These are phyloP conservation scores for Pogonus chalceus DNA, from an alignment of 1,140 invertebrate species.

Conservation along the genomic window DNA sequence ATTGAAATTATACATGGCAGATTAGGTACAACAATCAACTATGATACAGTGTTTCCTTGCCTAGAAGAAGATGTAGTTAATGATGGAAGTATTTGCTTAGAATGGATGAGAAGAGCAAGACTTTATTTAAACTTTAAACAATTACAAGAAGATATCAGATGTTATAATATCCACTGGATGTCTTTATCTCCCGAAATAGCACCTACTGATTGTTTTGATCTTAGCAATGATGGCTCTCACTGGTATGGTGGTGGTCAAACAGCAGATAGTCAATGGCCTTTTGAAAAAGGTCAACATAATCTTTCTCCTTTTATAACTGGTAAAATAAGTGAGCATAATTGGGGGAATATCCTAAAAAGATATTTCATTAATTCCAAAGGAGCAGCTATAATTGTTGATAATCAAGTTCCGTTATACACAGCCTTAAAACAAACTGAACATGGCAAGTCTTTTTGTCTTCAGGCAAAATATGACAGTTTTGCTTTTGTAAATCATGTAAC, in stretches of 20 bases:
- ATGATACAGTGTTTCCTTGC: constrained; percentile 59
- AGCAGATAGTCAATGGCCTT: constrained; percentile 63
- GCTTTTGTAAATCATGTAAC: constrained; percentile 61
- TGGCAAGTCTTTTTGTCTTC: constrained; percentile 58
- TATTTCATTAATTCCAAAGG: constrained; percentile 81
- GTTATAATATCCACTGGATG: constrained; percentile 76
- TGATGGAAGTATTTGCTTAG: constrained; percentile 58
- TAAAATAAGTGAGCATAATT: constrained; percentile 61
- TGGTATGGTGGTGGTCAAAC: constrained; percentile 80
- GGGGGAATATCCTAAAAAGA: constrained; percentile 68
- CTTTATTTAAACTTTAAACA: constrained; percentile 57
- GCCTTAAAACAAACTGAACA: constrained; percentile 49
- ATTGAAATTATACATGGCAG: constrained; percentile 59
- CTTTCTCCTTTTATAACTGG: constrained; percentile 74
- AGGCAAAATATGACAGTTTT: constrained; percentile 65
- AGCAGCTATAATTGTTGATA: constrained; percentile 64
- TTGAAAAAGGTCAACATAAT: constrained; percentile 59
- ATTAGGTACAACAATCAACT: constrained; percentile 48
- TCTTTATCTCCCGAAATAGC: constrained; percentile 49
- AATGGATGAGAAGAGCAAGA: constrained; percentile 66
- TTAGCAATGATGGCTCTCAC: constrained; percentile 50
- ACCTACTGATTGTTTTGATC: constrained; percentile 76
- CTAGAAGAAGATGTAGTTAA: constrained; percentile 46
- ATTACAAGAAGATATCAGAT: constrained; percentile 48
- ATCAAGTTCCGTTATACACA: constrained; percentile 67